Evolutionary conservation across 2,888 invertebrate genomes (phyloP), one percentile per base, ranked within the genome.

Genomic region (Caenorhabditis uteleia): DNA sequence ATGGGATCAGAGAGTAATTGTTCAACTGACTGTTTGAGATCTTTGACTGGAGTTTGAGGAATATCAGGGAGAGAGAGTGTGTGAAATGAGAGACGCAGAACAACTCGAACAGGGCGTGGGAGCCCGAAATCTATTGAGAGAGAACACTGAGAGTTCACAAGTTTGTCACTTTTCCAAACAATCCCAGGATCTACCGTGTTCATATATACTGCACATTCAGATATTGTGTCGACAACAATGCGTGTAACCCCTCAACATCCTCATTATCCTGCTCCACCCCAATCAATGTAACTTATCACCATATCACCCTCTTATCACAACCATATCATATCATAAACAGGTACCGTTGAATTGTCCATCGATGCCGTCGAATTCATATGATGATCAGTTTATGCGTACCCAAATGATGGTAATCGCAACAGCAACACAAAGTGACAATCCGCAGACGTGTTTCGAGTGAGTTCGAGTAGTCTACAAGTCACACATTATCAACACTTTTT

Each of bases 371-470:
- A 42, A 44, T 3, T 46, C 38, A 6, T 60, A 60, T 25, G 50
- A 60, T 34, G 59, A 60, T 29, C 39, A 45, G 14, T 60, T 60
- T 43, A 48, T 48, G 44, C 29, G 59, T 16, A 27, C 43, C 2
- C 29, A 38, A 20, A 31, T 45, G 10, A 55, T 61, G 55, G 48
- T 49, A 3, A 10, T 61, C n/a, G 31, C 54, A 10, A 46, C 60
- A 10, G 60, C 60, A 0, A 46, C 55, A 18, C 54, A 61, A 25
- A 55, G 45, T 36, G 49, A 45, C n/a, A 49, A 61, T 40, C 54
- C 60, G 10, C 54, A 61, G 23, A 23, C 50, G 8, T 61, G 60
- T 18, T 61, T 61, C 50, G 40, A 49, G 60, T 61, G 10, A 45
- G 60, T 49, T n/a, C 5, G n/a, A n/a, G n/a, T n/a, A n/a, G n/a